Conservation (phyloP, 2,888 invertebrate species). For the Hydrotaea cyrtoneurina region DNA sequence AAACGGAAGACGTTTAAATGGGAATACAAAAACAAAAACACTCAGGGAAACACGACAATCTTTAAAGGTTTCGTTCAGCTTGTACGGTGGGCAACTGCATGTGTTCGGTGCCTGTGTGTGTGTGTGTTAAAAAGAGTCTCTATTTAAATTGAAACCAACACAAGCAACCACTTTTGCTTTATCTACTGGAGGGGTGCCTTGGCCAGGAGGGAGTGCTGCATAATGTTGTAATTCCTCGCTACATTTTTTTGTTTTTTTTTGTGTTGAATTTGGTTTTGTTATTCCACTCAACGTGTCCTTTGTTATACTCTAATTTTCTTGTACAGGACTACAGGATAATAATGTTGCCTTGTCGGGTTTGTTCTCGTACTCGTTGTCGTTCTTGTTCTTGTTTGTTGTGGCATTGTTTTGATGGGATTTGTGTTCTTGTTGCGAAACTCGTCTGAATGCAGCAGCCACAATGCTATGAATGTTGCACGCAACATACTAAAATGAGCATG, state of each 20-base stretch:
- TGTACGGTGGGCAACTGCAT: neutral
- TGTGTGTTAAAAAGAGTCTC: neutral
- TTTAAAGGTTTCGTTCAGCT: constrained; percentile 16
- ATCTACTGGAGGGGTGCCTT: neutral
- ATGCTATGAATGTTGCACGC: constrained; percentile 35
- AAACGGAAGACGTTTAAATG: constrained; percentile 26
- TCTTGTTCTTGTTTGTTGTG: neutral
- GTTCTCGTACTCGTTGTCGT: neutral
- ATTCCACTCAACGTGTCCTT: neutral
- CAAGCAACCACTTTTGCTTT: neutral
- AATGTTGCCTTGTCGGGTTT: neutral
- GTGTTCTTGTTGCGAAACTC: neutral
- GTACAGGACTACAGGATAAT: neutral
- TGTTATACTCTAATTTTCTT: neutral
- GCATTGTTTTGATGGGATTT: neutral
- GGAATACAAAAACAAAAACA: neutral
- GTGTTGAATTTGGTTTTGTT: neutral
- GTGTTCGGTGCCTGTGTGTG: neutral
- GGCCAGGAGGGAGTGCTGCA: neutral
- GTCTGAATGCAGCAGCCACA: neutral
- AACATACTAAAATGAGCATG: constrained; percentile 57
- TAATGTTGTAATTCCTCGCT: neutral
- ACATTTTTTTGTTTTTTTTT: neutral
- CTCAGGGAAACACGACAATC: neutral
- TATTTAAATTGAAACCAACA: neutral